Base-by-base conservation (phyloP, 2,888 invertebrate species). In the Exephanes ischioxanthus region DNA sequence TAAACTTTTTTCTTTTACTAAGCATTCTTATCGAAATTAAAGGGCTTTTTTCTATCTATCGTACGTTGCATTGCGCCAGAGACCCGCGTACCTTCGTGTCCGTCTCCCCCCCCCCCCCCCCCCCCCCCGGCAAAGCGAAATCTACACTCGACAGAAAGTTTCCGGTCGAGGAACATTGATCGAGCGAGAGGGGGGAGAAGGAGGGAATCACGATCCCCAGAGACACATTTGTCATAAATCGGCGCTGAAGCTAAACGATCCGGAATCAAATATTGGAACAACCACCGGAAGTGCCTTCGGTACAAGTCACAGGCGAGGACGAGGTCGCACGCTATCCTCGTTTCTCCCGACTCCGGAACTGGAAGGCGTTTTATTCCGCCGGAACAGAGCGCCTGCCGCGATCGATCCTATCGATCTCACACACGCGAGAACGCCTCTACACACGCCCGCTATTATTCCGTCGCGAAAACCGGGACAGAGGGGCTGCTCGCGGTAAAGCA, bases 401-500 rank as follows among this genome's bases (percentile, higher is more conserved):
- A 66, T 84, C 80, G 76, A 84, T 84, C 37, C 41, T 68, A 75
- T 70, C 79, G 83, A 83, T 79, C 61, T 51, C 73, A 48, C 66
- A 67, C 33, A 77, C 77, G 72, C 72, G 67, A 78, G 72, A 51
- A 77, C 72, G 41, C 14, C 45, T 81, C 16, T 53, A 19, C 26
- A 37, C 75, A 45, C 45, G 30, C 9, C 14, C 7, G 19, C 22
- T 82, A 41, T 76, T 66, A 19, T 66, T 66, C 63, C 51, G 37
- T 22, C 72, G 63, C 26, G 16, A 33, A 72, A 33, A 22, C 33
- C 19, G 22, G 11, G 7, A 70, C 55, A 19, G 14, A 19, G 7
- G 55, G 72, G 22, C 6, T 37, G 55, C 22, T 26, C 16, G 41
- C 55, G 19, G 37, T 55, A 48, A 58, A 58, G 61, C 41, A 71